A percentile compares a stretch with the other conserved stretches of the same genome.
These are phyloP conservation scores for Calephelis nemesis DNA, from an alignment of 1,140 invertebrate species.

Conservation along the genomic window DNA sequence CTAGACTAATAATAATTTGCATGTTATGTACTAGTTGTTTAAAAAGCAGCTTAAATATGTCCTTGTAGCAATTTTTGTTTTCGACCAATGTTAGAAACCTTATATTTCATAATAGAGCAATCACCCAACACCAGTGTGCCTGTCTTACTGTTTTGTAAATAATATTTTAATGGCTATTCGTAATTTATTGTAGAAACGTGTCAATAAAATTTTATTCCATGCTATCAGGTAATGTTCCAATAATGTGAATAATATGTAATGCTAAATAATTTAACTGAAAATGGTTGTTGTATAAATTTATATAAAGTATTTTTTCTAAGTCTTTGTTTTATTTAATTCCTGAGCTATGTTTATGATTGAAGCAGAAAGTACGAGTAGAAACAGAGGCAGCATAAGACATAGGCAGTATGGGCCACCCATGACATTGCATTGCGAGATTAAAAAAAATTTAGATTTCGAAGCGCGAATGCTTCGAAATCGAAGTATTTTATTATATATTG, in stretches of 20 bases:
- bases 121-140: slow-evolving; percentile 47
- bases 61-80: no score
- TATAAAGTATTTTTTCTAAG: slow-evolving; percentile 64
- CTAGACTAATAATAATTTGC: no score
- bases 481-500: no score
- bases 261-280: slow-evolving; percentile 28
- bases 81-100: neutral
- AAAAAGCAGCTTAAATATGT: no score
- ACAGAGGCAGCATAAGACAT: no score
- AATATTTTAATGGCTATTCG: slow-evolving; percentile 28
- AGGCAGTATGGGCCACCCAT: no score
- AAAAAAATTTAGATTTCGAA: no score
- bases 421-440: no score
- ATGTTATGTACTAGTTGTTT: no score
- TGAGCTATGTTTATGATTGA: no score
- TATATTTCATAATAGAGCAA: slow-evolving; percentile 10
- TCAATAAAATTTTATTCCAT: slow-evolving; percentile 21
- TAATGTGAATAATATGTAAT: slow-evolving; percentile 27
- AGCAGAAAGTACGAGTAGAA: no score
- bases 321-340: slow-evolving; percentile 34
- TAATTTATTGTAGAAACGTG: slow-evolving; percentile 20
- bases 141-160: slow-evolving; percentile 42
- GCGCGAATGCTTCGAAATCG: no score
- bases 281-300: slow-evolving; percentile 67
- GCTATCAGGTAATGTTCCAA: slow-evolving; percentile 20